These are phyloP conservation scores for Cantharis nigra DNA, from an alignment of 2,888 invertebrate species.

Conservation along the genomic window DNA sequence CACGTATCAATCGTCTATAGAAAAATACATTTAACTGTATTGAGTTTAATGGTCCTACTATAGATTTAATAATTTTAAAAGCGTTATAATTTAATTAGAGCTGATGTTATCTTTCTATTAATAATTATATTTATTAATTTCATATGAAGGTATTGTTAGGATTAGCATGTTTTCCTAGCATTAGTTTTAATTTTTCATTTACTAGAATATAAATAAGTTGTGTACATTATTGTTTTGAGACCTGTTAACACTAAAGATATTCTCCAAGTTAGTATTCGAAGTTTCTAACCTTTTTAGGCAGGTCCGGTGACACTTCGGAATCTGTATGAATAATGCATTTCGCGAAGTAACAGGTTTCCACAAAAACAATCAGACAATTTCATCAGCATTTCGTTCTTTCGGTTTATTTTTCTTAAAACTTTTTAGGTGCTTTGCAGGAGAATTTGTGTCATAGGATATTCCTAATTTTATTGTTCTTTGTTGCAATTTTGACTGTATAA, in stretches of 20 bases:
- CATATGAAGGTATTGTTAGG: neutral
- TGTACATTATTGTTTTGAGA: neutral
- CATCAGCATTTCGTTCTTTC: constrained; percentile 20
- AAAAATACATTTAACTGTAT: no score
- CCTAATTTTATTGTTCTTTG: neutral
- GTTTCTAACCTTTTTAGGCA: constrained; percentile 35
- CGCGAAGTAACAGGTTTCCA: constrained; percentile 38
- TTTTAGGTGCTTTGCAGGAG: constrained; percentile 9
- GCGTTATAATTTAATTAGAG: no score
- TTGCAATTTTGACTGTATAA: neutral
- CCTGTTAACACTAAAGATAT: constrained; percentile 10
- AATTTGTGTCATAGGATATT: constrained; percentile 6
- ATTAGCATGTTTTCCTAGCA: neutral
- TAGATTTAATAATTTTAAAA: no score
- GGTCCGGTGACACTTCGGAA: constrained; percentile 35
- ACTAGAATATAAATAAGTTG: neutral
- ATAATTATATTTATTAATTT: neutral
- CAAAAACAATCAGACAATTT: constrained; percentile 33
- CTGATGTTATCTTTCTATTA: neutral
- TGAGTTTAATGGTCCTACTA: no score
- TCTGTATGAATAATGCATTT: constrained; percentile 37
- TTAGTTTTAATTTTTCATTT: neutral
- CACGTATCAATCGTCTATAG: no score
- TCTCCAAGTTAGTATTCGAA: constrained; percentile 8
- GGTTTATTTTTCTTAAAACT: constrained; percentile 10